Conservation (phyloP, 2,113 vertebrate species). For the Ageneiosus marmoratus region DNA sequence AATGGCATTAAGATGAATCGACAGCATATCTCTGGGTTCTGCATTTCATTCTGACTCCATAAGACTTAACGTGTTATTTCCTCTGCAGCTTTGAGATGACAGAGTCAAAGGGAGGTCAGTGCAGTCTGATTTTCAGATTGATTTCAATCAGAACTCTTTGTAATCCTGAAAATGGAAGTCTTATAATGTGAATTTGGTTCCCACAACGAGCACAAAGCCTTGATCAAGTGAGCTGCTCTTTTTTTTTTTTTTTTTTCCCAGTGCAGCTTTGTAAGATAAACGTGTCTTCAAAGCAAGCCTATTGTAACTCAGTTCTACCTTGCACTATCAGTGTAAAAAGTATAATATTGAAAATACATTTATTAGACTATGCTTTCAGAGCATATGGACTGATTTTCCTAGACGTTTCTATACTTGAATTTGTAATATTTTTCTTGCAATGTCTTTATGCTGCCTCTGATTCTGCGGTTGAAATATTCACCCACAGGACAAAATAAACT, state of each 20-base stretch:
- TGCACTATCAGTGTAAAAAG: not conserved
- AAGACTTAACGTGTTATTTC: slow-evolving; percentile 38
- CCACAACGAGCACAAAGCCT: slow-evolving; percentile 1
- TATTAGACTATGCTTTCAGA: not conserved
- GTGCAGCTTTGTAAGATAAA: not conserved
- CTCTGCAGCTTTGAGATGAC: slow-evolving; percentile 26
- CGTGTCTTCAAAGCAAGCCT: not conserved
- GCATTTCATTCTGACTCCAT: slow-evolving; percentile 11
- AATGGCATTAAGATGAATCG: slow-evolving; percentile 4
- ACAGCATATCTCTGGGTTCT: not conserved
- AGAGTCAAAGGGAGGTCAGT: slow-evolving; percentile 43
- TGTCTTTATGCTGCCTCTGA: not conserved
- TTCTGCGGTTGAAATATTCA: slow-evolving; percentile 22
- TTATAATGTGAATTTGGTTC: slow-evolving; percentile 24
- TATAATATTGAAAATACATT: not conserved
- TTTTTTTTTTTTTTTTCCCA: slow-evolving; percentile 25
- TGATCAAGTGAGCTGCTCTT: not conserved
- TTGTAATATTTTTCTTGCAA: not conserved
- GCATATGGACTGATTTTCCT: not conserved
- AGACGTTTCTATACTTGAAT: not conserved
- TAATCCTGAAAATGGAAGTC: slow-evolving; percentile 43
- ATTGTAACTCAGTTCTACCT: not conserved
- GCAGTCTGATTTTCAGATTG: slow-evolving; percentile 50
- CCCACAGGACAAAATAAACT: slow-evolving; percentile 8
- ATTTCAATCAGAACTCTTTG: slow-evolving; percentile 55